These are phyloP conservation scores for Galerucella nymphaeae DNA, from an alignment of 2,888 invertebrate species.

Conservation along the genomic window DNA sequence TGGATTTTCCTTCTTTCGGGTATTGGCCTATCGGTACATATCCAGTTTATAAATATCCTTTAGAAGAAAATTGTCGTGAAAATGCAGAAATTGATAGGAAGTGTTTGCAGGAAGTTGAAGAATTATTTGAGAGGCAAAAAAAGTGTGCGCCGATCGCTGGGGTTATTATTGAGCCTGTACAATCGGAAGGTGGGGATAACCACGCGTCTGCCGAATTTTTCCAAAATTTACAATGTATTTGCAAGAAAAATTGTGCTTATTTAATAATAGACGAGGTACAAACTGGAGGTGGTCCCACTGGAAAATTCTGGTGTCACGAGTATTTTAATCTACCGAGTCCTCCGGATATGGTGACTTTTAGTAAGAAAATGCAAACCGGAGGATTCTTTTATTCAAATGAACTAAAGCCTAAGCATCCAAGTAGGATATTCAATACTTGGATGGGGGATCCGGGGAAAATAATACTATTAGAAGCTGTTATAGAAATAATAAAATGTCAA, in stretches of 20 bases:
- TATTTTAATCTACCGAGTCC: constrained; percentile 86
- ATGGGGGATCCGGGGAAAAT: constrained; percentile 98
- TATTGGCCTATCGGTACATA: constrained; percentile 94
- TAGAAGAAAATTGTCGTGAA: constrained; percentile 80
- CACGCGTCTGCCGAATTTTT: constrained; percentile 93
- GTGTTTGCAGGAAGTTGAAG: constrained; percentile 75
- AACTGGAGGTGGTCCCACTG: constrained; percentile 92
- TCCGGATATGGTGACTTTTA: constrained; percentile 96
- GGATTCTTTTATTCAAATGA: constrained; percentile 88
- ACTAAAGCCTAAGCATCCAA: constrained; percentile 80
- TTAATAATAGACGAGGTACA: constrained; percentile 97
- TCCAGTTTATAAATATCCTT: constrained; percentile 92
- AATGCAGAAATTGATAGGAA: constrained; percentile 86
- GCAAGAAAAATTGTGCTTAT: constrained; percentile 80
- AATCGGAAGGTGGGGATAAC: constrained; percentile 95
- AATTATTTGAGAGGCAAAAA: constrained; percentile 70
- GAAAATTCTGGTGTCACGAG: constrained; percentile 97
- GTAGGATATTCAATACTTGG: constrained; percentile 98
- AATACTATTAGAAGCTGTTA: constrained; percentile 83
- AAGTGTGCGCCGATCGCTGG: constrained; percentile 81
- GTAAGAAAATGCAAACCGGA: constrained; percentile 97
- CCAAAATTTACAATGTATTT: constrained; percentile 82
- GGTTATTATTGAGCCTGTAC: constrained; percentile 91
- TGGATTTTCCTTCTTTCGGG: constrained; percentile 93
- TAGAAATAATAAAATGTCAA: constrained; percentile 84